phyloP scores from a whole-genome alignment of 92 coral and sea anemone species.

The Pocillopora meandrina region DNA sequence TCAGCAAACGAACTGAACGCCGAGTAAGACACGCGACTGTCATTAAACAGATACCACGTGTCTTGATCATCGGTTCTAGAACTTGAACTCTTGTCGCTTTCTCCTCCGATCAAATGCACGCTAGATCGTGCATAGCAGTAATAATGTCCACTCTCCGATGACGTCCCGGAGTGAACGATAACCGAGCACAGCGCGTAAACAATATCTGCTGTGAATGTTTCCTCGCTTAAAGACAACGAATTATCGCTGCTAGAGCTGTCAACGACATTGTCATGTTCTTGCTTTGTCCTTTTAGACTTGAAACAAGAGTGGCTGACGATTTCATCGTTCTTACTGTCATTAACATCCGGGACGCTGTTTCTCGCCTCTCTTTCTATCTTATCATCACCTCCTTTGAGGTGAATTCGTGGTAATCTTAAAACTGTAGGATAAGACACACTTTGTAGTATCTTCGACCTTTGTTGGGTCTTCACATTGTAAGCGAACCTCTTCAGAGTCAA shows the following conservation, averaged over 20 bases:
- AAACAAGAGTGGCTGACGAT: conserved; percentile 8
- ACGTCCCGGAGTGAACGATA: conserved; percentile 95
- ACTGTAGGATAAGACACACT: conserved; percentile 79
- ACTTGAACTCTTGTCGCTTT: conserved; percentile 7
- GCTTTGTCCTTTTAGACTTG: conserved; percentile 24
- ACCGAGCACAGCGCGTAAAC: conserved; percentile 86
- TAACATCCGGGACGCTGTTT: background rate
- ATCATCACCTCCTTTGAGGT: background rate
- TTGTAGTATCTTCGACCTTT: conserved; percentile 89
- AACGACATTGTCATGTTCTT: conserved; percentile 6
- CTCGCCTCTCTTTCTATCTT: background rate
- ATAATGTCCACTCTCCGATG: conserved; percentile 97
- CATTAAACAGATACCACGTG: conserved; percentile 83
- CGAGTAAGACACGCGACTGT: conserved; percentile 81
- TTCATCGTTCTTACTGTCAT: background rate
- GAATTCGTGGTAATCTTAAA: conserved; percentile 61
- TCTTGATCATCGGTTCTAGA: conserved; percentile 31
- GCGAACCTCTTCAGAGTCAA: conserved; percentile 89
- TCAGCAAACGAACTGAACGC: conserved; percentile 73
- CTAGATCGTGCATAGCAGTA: conserved; percentile 88
- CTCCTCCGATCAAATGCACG: conserved; percentile 14
- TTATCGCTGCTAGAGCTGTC: background rate
- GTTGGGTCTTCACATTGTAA: conserved; percentile 83
- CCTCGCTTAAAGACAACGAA: background rate
- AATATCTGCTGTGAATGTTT: conserved; percentile 44